Evolutionary conservation across 1,140 invertebrate species (phyloP).

Genomic region (Brachionus koreanus): DNA sequence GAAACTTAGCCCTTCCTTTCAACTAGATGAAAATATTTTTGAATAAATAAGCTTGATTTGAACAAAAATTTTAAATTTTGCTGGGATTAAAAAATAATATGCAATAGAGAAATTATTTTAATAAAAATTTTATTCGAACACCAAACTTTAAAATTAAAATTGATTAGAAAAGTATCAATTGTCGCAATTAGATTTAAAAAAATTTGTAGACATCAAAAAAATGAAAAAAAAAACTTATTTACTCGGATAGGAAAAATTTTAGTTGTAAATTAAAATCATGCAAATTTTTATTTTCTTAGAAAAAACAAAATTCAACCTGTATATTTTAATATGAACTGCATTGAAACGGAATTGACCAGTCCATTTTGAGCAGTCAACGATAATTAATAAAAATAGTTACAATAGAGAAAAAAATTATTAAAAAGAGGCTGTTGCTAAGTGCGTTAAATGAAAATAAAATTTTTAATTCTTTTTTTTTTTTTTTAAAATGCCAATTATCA

Average conservation of each 20-base stretch:
- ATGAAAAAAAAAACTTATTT: not conserved
- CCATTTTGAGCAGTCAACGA: not conserved
- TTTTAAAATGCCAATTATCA: constrained; percentile 24
- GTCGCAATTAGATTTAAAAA: too few species aligned
- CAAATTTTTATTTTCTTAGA: not conserved
- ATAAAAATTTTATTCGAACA: too few species aligned
- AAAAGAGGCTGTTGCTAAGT: constrained; percentile 23
- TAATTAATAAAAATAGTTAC: constrained; percentile 19
- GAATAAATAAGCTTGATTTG: too few species aligned
- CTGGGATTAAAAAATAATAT: too few species aligned
- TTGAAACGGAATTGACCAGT: not conserved
- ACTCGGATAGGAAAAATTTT: not conserved
- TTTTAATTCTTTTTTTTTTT: not conserved
- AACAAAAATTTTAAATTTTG: too few species aligned
- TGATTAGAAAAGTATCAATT: too few species aligned
- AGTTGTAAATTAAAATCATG: not conserved
- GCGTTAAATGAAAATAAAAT: not conserved
- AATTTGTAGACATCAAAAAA: not conserved
- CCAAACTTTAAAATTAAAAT: too few species aligned
- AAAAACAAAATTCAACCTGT: not conserved
- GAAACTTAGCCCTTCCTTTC: too few species aligned
- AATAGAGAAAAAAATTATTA: not conserved
- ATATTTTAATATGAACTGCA: not conserved
- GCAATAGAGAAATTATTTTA: too few species aligned
- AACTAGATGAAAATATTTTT: too few species aligned